Conservation (phyloP, 2,888 invertebrate genomes). For the Drosophila multiciliata region DNA sequence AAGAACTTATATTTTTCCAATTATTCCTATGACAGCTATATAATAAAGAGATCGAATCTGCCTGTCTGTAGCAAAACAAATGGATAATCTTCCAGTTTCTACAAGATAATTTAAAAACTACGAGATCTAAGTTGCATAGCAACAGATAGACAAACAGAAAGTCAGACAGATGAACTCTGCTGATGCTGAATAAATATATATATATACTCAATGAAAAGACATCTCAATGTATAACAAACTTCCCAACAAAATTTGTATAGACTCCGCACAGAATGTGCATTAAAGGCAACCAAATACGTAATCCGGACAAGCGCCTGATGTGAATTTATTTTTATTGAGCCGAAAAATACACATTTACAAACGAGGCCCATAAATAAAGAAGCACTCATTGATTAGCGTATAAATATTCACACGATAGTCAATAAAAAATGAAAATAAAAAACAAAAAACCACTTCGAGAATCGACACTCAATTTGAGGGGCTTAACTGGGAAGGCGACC, state of each 20-base stretch:
- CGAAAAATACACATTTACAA: constrained; percentile 36
- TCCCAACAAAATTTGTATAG: neutral
- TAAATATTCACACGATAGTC: constrained; percentile 64
- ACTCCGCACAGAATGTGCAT: neutral
- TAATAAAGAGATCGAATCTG: neutral
- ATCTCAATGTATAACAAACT: neutral
- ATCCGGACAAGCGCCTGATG: constrained; percentile 30
- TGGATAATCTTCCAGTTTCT: too few relatives aligned
- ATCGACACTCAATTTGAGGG: constrained; percentile 33
- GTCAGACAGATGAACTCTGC: neutral
- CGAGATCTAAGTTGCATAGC: neutral
- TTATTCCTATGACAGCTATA: neutral
- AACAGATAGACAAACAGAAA: neutral
- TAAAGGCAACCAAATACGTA: constrained; percentile 19
- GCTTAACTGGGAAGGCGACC: constrained; percentile 14
- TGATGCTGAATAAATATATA: neutral
- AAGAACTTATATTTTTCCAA: neutral
- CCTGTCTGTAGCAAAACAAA: too few relatives aligned
- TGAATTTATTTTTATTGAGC: constrained; percentile 46
- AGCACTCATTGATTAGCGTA: constrained; percentile 65
- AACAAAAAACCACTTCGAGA: constrained; percentile 9
- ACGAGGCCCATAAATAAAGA: constrained; percentile 50
- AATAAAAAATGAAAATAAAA: constrained; percentile 5
- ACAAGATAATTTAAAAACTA: too few relatives aligned
- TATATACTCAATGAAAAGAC: neutral